Base-by-base conservation (phyloP, 2,113 vertebrate species). In the Sigmodon hispidus region DNA sequence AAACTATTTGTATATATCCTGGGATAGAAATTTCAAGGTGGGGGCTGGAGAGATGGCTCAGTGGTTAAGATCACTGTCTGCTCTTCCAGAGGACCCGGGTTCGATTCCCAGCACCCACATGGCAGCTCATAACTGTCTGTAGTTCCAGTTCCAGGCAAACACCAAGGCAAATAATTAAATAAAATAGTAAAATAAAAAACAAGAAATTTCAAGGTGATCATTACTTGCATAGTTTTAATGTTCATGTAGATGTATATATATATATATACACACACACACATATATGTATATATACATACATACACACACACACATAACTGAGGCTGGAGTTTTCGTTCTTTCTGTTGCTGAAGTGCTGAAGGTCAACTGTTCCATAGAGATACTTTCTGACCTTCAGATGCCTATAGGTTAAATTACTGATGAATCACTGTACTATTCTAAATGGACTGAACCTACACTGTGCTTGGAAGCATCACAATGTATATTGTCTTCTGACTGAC, bases 351-450 rank as follows among this genome's bases (percentile, higher is more conserved):
- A 99, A 98, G 98, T 98, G 97, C 89, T 98, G 98, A 99, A 98
- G 98, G 98, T 99, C 98, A 98, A 98, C 97, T 98, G 98, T 98
- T 89, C 98, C 98, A 98, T 97, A 95, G 98, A 98, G 98, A 97
- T 98, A 96, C 96, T 98, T 95, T 96, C 89, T 97, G 98, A 98
- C 98, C 98, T 98, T 98, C 98, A 98, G 29, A 98, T 98, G 97
- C 98, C 98, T 98, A 98, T 98, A 98, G 98, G 98, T 98, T 98
- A 98, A 99, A 98, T 98, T 97, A 96, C 98, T 98, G 98, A 98
- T 98, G 98, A 98, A 98, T 98, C 98, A 98, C 97, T 97, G 81
- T 79, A 93, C 95, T 97, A 96, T 96, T 96, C 91, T 94, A 96
- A 97, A 86, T 94, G 97, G 97, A 97, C 69, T 94, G 93, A 98